phyloP scores from a whole-genome alignment of 2,113 vertebrate genomes.

The Phrynosoma platyrhinos region DNA sequence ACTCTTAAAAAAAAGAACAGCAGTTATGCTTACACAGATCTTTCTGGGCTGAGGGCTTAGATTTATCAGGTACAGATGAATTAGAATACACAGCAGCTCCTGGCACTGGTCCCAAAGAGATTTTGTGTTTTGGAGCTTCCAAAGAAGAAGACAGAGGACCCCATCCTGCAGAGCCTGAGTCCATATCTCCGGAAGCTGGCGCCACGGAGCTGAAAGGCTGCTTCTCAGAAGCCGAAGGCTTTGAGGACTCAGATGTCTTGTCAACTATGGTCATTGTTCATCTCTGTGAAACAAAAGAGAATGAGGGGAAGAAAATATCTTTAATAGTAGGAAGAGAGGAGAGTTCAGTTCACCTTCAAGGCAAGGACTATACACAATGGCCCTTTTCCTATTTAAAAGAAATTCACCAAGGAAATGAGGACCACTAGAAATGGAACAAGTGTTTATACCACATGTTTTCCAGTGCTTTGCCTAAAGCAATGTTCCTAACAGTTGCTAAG shows the following conservation, averaged over 20 bases:
- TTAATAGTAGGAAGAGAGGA: slow-evolving; percentile 13
- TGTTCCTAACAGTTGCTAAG: neutral
- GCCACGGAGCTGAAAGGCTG: slow-evolving; percentile 83
- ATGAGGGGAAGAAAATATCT: neutral
- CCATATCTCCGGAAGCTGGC: slow-evolving; percentile 90
- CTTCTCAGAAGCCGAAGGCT: slow-evolving; percentile 86
- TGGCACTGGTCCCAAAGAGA: slow-evolving; percentile 85
- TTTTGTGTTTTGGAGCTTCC: slow-evolving; percentile 85
- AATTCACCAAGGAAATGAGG: slow-evolving; percentile 7
- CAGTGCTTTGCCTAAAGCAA: neutral
- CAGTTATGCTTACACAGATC: slow-evolving; percentile 82
- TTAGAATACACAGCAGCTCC: slow-evolving; percentile 89
- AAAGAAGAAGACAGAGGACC: slow-evolving; percentile 84
- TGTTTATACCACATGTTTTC: neutral
- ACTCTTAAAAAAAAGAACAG: no score
- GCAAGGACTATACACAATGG: neutral
- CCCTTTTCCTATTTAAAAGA: neutral
- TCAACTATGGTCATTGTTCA: slow-evolving; percentile 99
- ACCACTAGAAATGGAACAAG: neutral
- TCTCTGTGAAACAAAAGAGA: slow-evolving; percentile 78
- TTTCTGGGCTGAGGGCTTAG: slow-evolving; percentile 81
- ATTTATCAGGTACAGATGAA: slow-evolving; percentile 82
- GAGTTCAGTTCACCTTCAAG: neutral
- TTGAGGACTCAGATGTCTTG: slow-evolving; percentile 91
- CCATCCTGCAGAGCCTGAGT: slow-evolving; percentile 87